These are phyloP conservation scores for Pachymerium ferrugineum DNA, from an alignment of 2,888 invertebrate species.

Conservation along the genomic window DNA sequence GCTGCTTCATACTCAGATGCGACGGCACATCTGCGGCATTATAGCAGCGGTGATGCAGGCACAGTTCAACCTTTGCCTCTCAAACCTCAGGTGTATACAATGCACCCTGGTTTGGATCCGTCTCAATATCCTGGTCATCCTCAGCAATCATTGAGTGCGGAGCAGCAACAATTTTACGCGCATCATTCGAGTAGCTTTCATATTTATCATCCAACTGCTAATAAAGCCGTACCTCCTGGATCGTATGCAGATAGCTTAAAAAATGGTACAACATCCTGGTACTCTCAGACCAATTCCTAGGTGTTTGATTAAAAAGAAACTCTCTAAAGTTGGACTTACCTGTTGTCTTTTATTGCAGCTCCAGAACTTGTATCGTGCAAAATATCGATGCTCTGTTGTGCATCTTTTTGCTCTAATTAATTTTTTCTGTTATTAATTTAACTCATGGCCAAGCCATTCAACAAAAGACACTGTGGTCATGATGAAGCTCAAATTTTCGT, in stretches of 20 bases:
- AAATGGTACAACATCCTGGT: constrained; percentile 65
- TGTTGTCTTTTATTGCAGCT: no score
- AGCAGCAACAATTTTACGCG: constrained; percentile 41
- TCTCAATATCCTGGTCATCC: constrained; percentile 34
- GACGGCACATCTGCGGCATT: constrained; percentile 35
- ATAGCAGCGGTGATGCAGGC: background rate
- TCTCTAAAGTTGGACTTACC: background rate
- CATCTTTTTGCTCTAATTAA: no score
- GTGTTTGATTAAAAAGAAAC: background rate
- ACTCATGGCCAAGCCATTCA: background rate
- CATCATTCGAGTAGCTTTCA: constrained; percentile 71
- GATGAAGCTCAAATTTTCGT: background rate
- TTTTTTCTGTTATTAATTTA: background rate
- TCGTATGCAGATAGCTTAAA: constrained; percentile 45
- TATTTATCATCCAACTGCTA: constrained; percentile 65
- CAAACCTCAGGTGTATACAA: constrained; percentile 84
- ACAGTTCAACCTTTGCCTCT: constrained; percentile 66
- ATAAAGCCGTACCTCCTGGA: constrained; percentile 51
- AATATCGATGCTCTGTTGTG: no score
- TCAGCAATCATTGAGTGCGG: constrained; percentile 30
- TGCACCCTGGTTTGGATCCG: constrained; percentile 45
- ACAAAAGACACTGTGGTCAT: background rate
- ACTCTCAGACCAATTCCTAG: constrained; percentile 49
- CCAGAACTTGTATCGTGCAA: no score
- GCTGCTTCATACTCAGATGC: constrained; percentile 35